Percentiles rank a stretch among this genome's conserved stretches.
Evolutionary conservation across 2,113 vertebrate species (phyloP).

Genomic region (Amphiprion ocellaris): DNA sequence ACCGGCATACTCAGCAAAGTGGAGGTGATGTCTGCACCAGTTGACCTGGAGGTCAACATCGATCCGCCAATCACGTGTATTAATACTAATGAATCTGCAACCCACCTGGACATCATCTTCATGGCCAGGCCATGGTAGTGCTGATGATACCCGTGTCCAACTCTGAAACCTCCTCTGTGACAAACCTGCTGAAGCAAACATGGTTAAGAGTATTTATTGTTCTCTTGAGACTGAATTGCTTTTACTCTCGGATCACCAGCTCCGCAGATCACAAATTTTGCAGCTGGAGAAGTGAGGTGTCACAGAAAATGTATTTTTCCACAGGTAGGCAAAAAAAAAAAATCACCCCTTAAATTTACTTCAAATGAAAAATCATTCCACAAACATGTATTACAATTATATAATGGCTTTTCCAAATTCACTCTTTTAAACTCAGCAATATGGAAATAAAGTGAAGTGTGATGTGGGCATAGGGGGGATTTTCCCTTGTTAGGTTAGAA

Average conservation of each 20-base stretch:
- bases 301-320: neutral
- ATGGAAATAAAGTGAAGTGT: too few species aligned
- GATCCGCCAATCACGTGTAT: accelerated
- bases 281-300: neutral
- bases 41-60: accelerated
- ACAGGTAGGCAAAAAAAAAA: accelerated
- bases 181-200: constrained; percentile 1
- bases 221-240: constrained; percentile 1
- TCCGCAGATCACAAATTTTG: accelerated
- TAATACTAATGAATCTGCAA: accelerated
- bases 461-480: neutral
- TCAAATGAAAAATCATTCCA: neutral
- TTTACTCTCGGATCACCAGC: accelerated
- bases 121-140: neutral
- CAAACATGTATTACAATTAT: neutral
- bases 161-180: neutral
- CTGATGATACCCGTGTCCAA: neutral
- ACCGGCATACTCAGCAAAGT: constrained; percentile 67
- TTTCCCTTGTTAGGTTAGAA: neutral
- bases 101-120: constrained; percentile 64
- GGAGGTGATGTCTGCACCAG: accelerated
- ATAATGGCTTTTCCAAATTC: neutral
- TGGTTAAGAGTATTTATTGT: accelerated
- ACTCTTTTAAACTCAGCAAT: constrained; percentile 7
- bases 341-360: neutral